These are phyloP conservation scores for Drosophila pullipes DNA, from an alignment of 2,888 invertebrate genomes.

Conservation along the genomic window DNA sequence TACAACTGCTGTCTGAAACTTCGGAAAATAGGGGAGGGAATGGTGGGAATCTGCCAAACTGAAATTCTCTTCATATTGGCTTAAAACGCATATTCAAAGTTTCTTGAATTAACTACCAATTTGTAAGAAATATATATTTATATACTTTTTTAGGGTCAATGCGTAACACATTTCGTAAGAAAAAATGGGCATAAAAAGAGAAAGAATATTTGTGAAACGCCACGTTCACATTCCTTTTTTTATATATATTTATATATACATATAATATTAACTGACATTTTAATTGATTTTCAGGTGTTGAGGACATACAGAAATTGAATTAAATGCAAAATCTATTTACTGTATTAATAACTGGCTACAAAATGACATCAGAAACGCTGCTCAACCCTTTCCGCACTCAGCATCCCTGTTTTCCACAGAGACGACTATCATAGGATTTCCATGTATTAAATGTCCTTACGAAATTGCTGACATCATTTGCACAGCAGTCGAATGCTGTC, in stretches of 20 bases:
- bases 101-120: background rate
- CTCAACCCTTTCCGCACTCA: conserved; percentile 2
- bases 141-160: background rate
- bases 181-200: background rate
- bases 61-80: background rate
- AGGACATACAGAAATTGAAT: conserved; percentile 39
- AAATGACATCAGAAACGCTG: conserved; percentile 62
- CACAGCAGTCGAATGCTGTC: conserved; percentile 6
- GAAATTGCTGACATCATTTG: conserved; percentile 58
- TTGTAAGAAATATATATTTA: background rate
- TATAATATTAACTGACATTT: conserved; percentile 55
- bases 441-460: conserved; percentile 35
- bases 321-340: conserved; percentile 63
- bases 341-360: conserved; percentile 3
- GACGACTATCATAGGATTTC: background rate
- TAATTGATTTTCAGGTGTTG: conserved; percentile 66
- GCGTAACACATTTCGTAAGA: background rate
- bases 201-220: conserved; percentile 18
- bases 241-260: conserved; percentile 12
- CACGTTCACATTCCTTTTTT: conserved; percentile 24
- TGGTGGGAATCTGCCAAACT: background rate
- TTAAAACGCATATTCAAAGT: background rate
- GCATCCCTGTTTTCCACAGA: conserved; percentile 5
- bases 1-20: background rate
- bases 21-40: background rate